These are phyloP conservation scores for Raja brachyura DNA, from an alignment of 2,113 vertebrate species.

Conservation along the genomic window DNA sequence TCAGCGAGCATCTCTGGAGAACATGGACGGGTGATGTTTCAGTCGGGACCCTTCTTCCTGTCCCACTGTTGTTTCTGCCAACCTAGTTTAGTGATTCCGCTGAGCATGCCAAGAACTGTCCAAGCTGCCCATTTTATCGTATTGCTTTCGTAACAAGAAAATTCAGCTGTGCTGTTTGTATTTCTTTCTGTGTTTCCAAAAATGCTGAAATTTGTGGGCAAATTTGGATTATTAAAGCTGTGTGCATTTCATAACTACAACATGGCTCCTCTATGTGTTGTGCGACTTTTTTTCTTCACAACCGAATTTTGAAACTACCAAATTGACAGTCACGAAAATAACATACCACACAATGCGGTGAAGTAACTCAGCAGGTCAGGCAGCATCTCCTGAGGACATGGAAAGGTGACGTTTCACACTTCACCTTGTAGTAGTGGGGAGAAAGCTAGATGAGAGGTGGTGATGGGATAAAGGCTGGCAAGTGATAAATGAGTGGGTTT, in stretches of 20 bases:
- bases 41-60: too few relatives aligned
- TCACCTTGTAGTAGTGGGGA: too few relatives aligned
- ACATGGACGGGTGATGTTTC: too few relatives aligned
- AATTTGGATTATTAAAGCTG: constrained; percentile 40
- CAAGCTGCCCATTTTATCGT: constrained; percentile 17
- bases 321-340: not conserved
- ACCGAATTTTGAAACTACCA: not conserved
- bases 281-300: not conserved
- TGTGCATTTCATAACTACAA: constrained; percentile 37
- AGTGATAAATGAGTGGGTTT: too few relatives aligned
- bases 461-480: too few relatives aligned
- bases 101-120: not conserved
- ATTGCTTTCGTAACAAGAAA: constrained; percentile 18
- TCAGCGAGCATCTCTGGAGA: too few relatives aligned
- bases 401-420: too few relatives aligned
- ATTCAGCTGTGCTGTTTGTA: constrained; percentile 38
- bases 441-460: too few relatives aligned
- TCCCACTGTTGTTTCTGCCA: not conserved
- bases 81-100: not conserved
- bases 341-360: too few relatives aligned
- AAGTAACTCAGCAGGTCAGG: too few relatives aligned
- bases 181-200: constrained; percentile 22
- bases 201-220: constrained; percentile 37
- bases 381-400: too few relatives aligned
- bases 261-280: not conserved